These are phyloP conservation scores for Rostratula benghalensis DNA, from an alignment of 2,113 vertebrate species.

Conservation along the genomic window DNA sequence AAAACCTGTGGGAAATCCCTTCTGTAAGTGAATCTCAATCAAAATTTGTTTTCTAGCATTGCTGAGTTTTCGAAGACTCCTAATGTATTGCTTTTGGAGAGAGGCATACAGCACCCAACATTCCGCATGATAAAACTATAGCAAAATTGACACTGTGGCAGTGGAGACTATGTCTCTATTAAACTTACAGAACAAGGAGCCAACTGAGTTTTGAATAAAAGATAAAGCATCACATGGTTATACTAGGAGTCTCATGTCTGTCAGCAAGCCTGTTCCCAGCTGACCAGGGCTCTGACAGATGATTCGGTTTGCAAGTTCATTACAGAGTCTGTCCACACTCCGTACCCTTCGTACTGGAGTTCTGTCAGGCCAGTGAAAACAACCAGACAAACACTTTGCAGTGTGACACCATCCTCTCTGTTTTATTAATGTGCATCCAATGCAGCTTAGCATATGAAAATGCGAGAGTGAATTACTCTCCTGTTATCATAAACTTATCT, in stretches of 20 bases:
- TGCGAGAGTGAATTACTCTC: background rate
- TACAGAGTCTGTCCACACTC: background rate
- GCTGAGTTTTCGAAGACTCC: background rate
- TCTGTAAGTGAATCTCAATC: background rate
- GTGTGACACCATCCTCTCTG: background rate
- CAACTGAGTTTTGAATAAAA: conserved; percentile 46
- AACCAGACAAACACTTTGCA: background rate
- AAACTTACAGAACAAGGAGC: conserved; percentile 18
- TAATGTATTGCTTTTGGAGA: background rate
- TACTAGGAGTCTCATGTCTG: background rate
- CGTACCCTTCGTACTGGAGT: background rate
- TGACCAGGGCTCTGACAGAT: background rate
- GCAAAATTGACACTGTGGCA: background rate
- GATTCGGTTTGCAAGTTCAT: background rate
- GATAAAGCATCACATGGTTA: background rate
- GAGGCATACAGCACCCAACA: background rate
- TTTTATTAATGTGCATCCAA: background rate
- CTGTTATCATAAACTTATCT: background rate
- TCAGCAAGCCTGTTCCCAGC: conserved; percentile 6
- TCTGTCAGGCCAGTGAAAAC: conserved; percentile 22
- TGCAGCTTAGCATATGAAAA: background rate
- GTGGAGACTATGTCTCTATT: conserved; percentile 13
- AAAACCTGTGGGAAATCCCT: background rate
- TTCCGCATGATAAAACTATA: background rate
- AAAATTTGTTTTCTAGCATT: background rate